A percentile compares a stretch with the other conserved stretches of the same genome.
These are phyloP conservation scores for Lepidochrysops patricia DNA, from an alignment of 2,888 invertebrate genomes.

Conservation along the genomic window DNA sequence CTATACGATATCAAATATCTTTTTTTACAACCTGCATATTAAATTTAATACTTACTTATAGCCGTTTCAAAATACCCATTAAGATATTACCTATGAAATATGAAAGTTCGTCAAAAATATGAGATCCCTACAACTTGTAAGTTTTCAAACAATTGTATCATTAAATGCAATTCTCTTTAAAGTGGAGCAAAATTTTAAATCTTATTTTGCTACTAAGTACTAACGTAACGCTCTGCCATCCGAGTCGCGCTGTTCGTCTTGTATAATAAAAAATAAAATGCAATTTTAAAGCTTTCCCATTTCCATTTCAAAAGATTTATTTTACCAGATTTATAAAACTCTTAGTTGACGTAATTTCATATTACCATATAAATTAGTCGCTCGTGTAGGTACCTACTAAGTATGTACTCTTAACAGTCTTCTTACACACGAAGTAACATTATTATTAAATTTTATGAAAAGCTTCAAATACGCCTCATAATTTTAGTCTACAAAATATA, in stretches of 20 bases:
- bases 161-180: background rate
- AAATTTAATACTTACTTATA: too few species aligned
- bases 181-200: conserved; percentile 4
- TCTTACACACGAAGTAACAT: background rate
- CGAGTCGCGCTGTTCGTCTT: background rate
- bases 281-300: conserved; percentile 8
- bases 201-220: conserved; percentile 5
- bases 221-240: conserved; percentile 4
- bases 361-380: conserved; percentile 7
- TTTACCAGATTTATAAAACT: conserved; percentile 8
- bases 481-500: background rate
- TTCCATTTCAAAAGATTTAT: conserved; percentile 11
- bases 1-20: too few species aligned
- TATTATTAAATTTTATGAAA: background rate
- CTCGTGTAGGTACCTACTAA: background rate
- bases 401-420: background rate
- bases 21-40: too few species aligned
- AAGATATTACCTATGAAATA: too few species aligned
- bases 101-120: too few species aligned
- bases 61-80: too few species aligned
- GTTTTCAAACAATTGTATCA: conserved; percentile 1
- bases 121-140: background rate
- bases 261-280: background rate
- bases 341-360: conserved; percentile 8
- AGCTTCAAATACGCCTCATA: background rate